Evolutionary conservation across 92 coral and sea anemone genomes (phyloP), one percentile per base, ranked within the genome.

Genomic region (Ricordea florida): DNA sequence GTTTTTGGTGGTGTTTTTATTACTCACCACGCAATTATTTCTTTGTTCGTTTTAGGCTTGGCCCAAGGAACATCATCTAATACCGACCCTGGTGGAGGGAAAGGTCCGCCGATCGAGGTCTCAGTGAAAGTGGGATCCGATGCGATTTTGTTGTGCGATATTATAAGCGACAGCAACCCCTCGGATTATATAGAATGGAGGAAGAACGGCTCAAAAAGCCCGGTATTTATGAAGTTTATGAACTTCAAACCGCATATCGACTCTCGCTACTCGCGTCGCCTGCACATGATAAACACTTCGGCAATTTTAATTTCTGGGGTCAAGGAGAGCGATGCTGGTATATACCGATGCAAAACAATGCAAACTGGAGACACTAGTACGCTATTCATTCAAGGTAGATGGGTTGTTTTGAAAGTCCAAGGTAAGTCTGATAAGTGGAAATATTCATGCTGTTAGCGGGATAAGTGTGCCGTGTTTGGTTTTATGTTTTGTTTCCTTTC

Each of bases 151-250:
- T 57, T 63, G 23, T 91, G 97, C 51, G 87, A 91, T 32, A 69
- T 58, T 24, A 72, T 44, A 23, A 76, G 66, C 6, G 65, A 58
- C 15, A 72, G 58, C 24, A 62, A 50, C 33, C 0, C 69, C 0
- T 62, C 86, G 4, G 79, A 87, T 14, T 73, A 87, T 72, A 52
- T 92, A 38, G 93, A 92, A 58, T 96, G 99, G 99, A 87, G 89
- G 33, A 69, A 78, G 59, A 89, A 85, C 58, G 87, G 85, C 24
- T 88, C 99, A 28, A 86, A 80, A 53, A 85, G 76, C 31, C 67
- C 94, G 16, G 55, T 96, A 40, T 85, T 92, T 33, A 74, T 89
- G 35, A 96, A 92, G 81, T 96, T 88, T 57, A 87, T 89, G 89
- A 81, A 80, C 44, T 83, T 89, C 49, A 87, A 92, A 25, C 91